Evolutionary conservation across 2,888 invertebrate genomes (phyloP).

Genomic region (Drosophila siamana): DNA sequence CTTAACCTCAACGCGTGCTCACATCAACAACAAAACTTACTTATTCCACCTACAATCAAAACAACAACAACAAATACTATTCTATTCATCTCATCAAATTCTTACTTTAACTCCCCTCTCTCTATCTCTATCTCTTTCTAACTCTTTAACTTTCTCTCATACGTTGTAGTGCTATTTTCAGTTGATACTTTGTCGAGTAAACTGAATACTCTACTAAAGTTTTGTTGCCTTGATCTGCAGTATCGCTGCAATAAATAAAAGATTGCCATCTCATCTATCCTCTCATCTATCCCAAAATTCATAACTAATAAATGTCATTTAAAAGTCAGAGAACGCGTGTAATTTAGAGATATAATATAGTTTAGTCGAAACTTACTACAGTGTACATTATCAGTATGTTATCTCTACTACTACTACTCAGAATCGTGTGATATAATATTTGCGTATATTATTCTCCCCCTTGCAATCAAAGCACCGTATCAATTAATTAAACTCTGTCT

Average conservation of each 20-base stretch:
- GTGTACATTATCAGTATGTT: conserved; percentile 33
- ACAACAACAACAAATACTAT: conserved; percentile 15
- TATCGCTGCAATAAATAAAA: conserved; percentile 40
- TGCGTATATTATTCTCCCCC: conserved; percentile 2
- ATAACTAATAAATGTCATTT: conserved; percentile 32
- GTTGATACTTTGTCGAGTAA: conserved; percentile 37
- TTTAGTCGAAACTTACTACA: conserved; percentile 43
- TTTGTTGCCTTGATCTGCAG: conserved; percentile 68
- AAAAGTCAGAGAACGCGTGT: conserved; percentile 58
- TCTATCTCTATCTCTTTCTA: conserved; percentile 26
- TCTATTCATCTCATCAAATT: conserved; percentile 26
- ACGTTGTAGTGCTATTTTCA: conserved; percentile 57
- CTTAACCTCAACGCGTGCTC: conserved; percentile 37
- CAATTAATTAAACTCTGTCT: conserved; percentile 34
- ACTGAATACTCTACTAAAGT: conserved; percentile 30
- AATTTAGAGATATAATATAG: conserved; percentile 51
- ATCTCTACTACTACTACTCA: conserved; percentile 23
- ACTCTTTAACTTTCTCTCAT: conserved; percentile 47
- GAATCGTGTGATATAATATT: conserved; percentile 39
- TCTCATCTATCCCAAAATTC: conserved; percentile 28
- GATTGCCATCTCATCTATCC: conserved; percentile 23
- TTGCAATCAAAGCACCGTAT: conserved; percentile 43
- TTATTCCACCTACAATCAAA: conserved; percentile 18
- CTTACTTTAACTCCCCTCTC: conserved; percentile 16
- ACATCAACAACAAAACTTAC: conserved; percentile 39